Percentiles rank a stretch among this genome's conserved stretches.
Conservation (phyloP, 1,140 invertebrate genomes). For the Batillaria attramentaria region DNA sequence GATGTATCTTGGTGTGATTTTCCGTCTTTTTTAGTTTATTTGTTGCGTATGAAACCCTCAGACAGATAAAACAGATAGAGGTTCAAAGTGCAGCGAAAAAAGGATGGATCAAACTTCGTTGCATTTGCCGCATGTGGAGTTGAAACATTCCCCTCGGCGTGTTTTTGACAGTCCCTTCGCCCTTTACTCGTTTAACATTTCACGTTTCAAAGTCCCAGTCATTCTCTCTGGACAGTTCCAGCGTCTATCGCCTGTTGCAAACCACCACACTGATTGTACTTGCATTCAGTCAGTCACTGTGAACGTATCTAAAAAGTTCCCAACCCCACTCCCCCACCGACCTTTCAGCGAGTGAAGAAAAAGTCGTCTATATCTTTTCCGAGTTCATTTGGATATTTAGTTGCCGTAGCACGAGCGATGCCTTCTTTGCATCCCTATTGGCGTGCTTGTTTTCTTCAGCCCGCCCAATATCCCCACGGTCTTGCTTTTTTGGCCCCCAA, state of each 20-base stretch:
- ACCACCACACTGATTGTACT: background rate
- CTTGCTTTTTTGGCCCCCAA: constrained; percentile 5
- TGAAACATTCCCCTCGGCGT: too few relatives aligned
- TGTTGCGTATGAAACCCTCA: too few relatives aligned
- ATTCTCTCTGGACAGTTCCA: background rate
- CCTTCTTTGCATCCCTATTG: constrained; percentile 10
- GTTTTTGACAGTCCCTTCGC: too few relatives aligned
- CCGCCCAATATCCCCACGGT: constrained; percentile 28
- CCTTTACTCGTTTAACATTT: too few relatives aligned
- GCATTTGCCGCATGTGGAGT: too few relatives aligned
- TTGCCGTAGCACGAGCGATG: constrained; percentile 18
- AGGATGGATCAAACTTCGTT: too few relatives aligned
- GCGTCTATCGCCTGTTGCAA: background rate
- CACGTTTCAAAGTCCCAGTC: background rate
- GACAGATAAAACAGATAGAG: too few relatives aligned
- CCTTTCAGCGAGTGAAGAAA: background rate
- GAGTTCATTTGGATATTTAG: constrained; percentile 1
- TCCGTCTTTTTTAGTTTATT: too few relatives aligned
- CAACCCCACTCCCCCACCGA: too few relatives aligned
- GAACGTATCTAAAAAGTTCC: background rate
- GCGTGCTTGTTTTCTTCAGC: constrained; percentile 3
- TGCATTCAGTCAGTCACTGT: background rate
- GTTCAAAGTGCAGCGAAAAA: too few relatives aligned
- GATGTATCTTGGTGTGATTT: too few relatives aligned
- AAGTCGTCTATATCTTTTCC: background rate